Base-by-base conservation (phyloP, 2,113 vertebrate genomes). In the Onychostoma macrolepis region DNA sequence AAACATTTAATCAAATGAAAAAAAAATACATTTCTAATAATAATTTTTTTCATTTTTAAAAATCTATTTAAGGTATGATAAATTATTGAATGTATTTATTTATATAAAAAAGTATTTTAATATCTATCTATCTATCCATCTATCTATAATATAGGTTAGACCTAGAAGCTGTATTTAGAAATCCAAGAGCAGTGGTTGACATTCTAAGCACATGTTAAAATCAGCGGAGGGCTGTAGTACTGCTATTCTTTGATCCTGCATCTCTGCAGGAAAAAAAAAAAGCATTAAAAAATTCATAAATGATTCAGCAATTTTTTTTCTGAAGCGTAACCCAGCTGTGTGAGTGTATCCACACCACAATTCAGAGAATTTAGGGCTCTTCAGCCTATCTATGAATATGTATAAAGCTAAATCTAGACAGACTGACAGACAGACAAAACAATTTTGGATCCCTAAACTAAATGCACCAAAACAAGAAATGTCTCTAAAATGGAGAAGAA, bases 261-360 rank as follows among this genome's bases (percentile, higher is more conserved):
- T 81, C 58, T 21, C 58, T 67, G 38, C 80, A 43, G 56, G n/a
- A n/a, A 13, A 75, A 76, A 26, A 38, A 75, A 63, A 43, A 53
- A 63, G 8, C 13, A 43, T 61, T 80, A 65, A 28, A 80, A 81
- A 28, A 81, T 19, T 63, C 79, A 81, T 81, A 65, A 65, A 81
- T 81, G 80, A 81, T 81, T 81, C 38, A 81, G 58, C 80, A 45
- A n/a, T 45, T 45, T 65, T 65, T 58, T 80, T 65, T 8, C 13
- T 43, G 58, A 65, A 81, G 36, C 13, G 3, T 81, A 81, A 45
- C 50, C 30, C 38, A 26, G 78, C 15, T 30, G 38, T 65, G 17
- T 81, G 63, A 43, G 56, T 63, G 38, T 28, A 45, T 65, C 38
- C 56, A 61, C 11, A 81, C 79, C 30, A n/a, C 19, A 58, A 7